Conservation (phyloP, 2,797 vertebrate genomes). For the Alosa sapidissima region DNA sequence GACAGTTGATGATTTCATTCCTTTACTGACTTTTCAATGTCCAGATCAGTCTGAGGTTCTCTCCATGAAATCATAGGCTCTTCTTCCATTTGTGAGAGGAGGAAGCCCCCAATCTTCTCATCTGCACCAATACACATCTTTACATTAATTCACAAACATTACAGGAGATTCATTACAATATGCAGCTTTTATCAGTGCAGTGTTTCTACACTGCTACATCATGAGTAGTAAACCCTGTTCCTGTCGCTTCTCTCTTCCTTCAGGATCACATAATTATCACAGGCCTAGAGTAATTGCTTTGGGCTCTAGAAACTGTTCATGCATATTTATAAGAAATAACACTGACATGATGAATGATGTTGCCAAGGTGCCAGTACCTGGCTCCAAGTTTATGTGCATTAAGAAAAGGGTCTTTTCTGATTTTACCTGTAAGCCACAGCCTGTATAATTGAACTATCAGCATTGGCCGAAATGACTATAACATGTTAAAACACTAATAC, state of each 20-base stretch:
- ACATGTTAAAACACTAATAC: background rate
- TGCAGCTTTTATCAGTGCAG: background rate
- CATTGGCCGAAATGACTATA: background rate
- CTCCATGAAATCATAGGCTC: conserved; percentile 18
- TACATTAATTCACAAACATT: background rate
- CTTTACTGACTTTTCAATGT: conserved; percentile 28
- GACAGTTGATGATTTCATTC: background rate
- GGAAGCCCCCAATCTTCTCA: background rate
- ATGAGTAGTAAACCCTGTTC: background rate
- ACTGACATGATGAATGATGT: background rate
- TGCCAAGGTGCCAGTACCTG: too few species aligned
- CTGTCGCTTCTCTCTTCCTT: background rate
- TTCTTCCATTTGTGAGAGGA: background rate
- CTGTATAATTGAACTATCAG: too few species aligned
- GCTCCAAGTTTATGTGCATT: too few species aligned
- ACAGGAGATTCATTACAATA: background rate
- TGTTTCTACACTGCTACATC: background rate
- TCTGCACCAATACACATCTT: conserved; percentile 17
- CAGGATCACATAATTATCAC: background rate
- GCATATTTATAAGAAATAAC: background rate
- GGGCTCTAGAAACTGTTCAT: background rate
- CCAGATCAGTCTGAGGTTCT: background rate
- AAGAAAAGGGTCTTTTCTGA: too few species aligned
- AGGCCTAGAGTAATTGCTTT: background rate
- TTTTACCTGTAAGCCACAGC: too few species aligned